Base-by-base conservation (phyloP, 2,797 vertebrate species). In the Psittacula echo region DNA sequence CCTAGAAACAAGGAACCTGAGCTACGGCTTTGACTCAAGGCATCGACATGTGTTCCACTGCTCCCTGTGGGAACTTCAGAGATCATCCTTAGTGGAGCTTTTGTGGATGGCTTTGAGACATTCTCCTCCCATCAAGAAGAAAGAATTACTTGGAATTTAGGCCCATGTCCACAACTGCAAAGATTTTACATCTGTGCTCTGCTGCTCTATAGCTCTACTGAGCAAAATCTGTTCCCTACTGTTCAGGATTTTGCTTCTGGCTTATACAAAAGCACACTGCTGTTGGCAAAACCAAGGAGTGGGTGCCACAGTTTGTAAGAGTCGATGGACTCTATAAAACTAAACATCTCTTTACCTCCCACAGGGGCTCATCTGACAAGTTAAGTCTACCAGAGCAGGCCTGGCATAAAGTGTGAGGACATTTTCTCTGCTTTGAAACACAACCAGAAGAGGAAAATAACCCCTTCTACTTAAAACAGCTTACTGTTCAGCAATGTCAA, bases 11-110 rank as follows among this genome's bases (percentile, higher is more conserved):
- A 37, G 7, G 14, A 18, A 23, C 72, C 58, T 72, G 32, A 79
- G 66, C 15, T 50, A 45, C 0, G 1, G 34, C 22, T 80, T 68
- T 62, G 21, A 51, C 39, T 70, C 29, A 45, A 32, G 7, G 30
- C 64, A 50, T 20, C 0, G 1, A 54, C 0, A 1, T 19, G 23
- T 30, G 44, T 18, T 44, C 24, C 47, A 17, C 27, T 34, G 21
- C 15, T 71, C 26, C 47, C 29, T 51, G 19, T 15, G 30, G 23
- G 10, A 62, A 75, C 61, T 75, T 39, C 24, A 42, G 13, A 6
- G 4, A 32, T 5, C 0, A 0, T 8, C n/a, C 44, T 51, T 32
- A 44, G 27, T 0, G 1, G 30, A n/a, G 13, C 26, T 64, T 65
- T 44, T 3, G 1, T 27, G 10, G 32, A 47, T 20, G 16, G 18